Base-by-base conservation (phyloP, 2,888 invertebrate genomes). In the Gymnoscelis rufifasciata region DNA sequence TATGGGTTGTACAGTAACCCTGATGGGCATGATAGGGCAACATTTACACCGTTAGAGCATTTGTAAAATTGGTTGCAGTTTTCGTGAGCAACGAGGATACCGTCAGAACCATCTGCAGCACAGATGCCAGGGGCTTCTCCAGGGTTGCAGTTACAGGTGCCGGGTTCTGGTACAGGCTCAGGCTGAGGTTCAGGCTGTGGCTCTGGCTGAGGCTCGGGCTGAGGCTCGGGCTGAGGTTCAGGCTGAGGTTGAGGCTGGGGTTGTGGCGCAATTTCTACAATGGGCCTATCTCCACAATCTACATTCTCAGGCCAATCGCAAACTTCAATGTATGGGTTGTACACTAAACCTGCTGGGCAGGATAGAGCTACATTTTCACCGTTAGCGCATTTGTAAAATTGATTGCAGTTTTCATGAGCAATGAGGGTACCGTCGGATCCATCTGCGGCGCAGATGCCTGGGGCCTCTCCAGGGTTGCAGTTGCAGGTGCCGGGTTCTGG, bases 321-420 rank as follows among this genome's bases (percentile, higher is more conserved):
- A 35, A 38, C 35, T 19, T 61, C 51, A 1, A 28, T 62, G 6
- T 48, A 27, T 6, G 64, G 60, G 24, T 66, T 62, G 36, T 44
- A 44, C 11, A 44, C 2, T 1, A 38, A 24, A 14, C 15, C 30
- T 14, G 29, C 14, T 11, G 27, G 37, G 12, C 71, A 71, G 0
- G 1, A 26, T n/a, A 55, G 7, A 0, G 56, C 50, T 3, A 66
- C 57, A 0, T 63, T 62, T 2, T 14, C 10, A 7, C 67, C 64
- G 7, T 58, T 4, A 0, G 19, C 26, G 14, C 71, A 71, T 36
- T 54, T 59, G 27, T 70, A 73, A 35, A 66, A 71, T 30, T 69
- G 52, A 40, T 68, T 65, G 46, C 73, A 73, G 38, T 66, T 58
- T 54, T 68, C 66, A 8, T 73, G 66, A 3, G 74, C 72, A 0